Base-by-base conservation (phyloP, 2,888 invertebrate genomes). In the Gastrophysa polygoni region DNA sequence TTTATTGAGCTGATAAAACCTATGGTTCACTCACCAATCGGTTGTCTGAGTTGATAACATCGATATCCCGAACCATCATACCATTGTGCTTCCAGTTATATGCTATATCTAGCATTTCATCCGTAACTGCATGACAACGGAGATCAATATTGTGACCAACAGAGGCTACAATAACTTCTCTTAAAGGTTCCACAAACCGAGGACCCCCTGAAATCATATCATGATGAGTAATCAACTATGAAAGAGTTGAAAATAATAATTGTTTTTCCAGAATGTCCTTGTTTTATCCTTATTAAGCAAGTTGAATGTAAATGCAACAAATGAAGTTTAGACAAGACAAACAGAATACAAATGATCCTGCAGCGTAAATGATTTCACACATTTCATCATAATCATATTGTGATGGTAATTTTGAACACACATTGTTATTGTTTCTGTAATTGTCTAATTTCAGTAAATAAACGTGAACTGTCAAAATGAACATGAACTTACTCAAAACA, bases 51-150 rank as follows among this genome's bases (percentile, higher is more conserved):
- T 80, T 82, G 48, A 84, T 77, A 69, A 88, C 83, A 62, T 90
- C 86, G 48, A 88, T 86, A 72, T 93, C 91, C 68, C 89, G 87
- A 68, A 95, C 87, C 46, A 87, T 82, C 75, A 95, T 87, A 0
- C 92, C 92, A 78, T 96, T 96, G 75, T 93, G 94, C 49, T 88
- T 90, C 98, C 98, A 98, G 63, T 93, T 86, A 73, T 95, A 97
- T 1, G 96, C 93, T 18, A 96, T 88, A 77, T 98, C 98, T 38
- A 97, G 82, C 69, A 93, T 85, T 63, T 91, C 89, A 77, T 96
- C 95, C 24, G 91, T 89, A 59, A 90, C 88, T 0, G 96, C 96
- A 75, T 89, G 88, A 76, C 98, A 98, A 71, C 90, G 88, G 44
- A 98, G 80, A 64, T 88, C 89, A 46, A 94, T 85, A 57, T 89